Evolutionary conservation across 1,140 invertebrate genomes (phyloP).

Genomic region (Brachionus manjavacas): DNA sequence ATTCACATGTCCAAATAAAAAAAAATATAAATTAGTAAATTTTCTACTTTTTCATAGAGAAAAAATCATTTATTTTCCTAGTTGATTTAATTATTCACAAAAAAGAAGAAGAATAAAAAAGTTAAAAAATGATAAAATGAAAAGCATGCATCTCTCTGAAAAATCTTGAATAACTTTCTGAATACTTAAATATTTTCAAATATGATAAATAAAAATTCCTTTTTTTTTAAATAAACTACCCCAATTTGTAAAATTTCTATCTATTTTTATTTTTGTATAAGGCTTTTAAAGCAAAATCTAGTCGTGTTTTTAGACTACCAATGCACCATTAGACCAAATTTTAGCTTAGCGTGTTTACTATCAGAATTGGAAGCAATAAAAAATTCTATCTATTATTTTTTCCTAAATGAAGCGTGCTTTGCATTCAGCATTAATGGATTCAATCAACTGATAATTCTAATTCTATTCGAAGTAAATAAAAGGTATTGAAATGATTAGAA

Average conservation of each 20-base stretch:
- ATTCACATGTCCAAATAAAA: too few species aligned
- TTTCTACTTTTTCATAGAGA: too few species aligned
- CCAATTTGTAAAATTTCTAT: neutral
- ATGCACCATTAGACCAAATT: neutral
- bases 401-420: neutral
- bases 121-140: too few species aligned
- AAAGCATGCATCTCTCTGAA: too few species aligned
- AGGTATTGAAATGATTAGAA: neutral
- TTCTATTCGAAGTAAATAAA: neutral
- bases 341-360: neutral
- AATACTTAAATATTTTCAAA: too few species aligned
- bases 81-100: too few species aligned
- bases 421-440: neutral
- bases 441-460: neutral
- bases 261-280: neutral
- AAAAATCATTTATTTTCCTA: too few species aligned
- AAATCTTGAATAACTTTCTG: too few species aligned
- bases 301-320: neutral
- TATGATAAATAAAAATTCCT: too few species aligned
- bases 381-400: neutral
- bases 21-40: too few species aligned
- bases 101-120: too few species aligned
- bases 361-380: neutral
- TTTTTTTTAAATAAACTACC: neutral
- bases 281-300: neutral